These are phyloP conservation scores for Galbula dea DNA, from an alignment of 2,113 vertebrate species.

Conservation along the genomic window DNA sequence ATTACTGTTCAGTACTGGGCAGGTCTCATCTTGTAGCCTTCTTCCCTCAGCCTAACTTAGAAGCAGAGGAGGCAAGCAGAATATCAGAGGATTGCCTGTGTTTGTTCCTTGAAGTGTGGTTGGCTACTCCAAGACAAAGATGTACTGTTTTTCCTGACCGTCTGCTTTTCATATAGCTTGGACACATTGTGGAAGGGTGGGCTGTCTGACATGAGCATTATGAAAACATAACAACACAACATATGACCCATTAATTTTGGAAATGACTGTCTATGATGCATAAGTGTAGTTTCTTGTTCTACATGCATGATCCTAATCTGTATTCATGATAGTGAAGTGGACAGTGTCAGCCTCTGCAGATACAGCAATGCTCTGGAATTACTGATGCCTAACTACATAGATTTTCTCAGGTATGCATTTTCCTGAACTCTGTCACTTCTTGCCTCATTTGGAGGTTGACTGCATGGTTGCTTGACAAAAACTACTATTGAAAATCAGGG, in stretches of 20 bases:
- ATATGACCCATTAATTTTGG: not conserved
- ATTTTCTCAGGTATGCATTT: not conserved
- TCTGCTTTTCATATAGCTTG: not conserved
- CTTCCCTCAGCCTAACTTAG: not conserved
- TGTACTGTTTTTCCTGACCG: not conserved
- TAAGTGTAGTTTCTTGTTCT: not conserved
- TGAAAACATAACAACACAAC: not conserved
- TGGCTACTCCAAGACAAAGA: not conserved
- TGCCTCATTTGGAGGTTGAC: not conserved
- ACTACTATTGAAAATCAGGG: not conserved
- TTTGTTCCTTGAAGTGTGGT: not conserved
- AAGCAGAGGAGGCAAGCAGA: not conserved
- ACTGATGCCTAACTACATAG: not conserved
- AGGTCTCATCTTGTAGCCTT: conserved; percentile 1
- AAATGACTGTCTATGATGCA: conserved; percentile 1
- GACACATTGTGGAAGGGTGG: not conserved
- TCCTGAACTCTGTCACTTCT: not conserved
- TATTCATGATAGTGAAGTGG: not conserved
- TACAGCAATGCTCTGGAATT: not conserved
- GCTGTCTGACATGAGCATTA: not conserved
- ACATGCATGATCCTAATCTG: not conserved
- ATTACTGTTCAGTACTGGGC: not conserved
- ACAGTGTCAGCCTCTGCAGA: not conserved
- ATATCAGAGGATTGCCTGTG: not conserved
- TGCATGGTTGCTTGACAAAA: not conserved